A percentile compares a stretch with the other conserved stretches of the same genome.
phyloP scores from a whole-genome alignment of 2,888 invertebrate species.

The Sphaerophoria rueppellii region DNA sequence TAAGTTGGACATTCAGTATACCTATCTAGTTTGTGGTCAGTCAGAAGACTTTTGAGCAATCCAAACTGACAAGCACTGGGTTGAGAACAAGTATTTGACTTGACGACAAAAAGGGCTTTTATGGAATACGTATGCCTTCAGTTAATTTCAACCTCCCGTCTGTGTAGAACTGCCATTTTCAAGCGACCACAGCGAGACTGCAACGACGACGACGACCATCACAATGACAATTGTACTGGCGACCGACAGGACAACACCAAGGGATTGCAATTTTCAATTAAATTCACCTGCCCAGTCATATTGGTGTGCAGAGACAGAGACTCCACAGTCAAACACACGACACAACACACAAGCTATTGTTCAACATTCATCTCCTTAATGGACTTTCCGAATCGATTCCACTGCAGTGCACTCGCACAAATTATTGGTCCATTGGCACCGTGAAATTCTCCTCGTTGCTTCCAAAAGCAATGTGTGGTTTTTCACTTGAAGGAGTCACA shows the following conservation, averaged over 20 bases:
- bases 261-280: constrained; percentile 69
- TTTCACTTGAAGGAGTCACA: constrained; percentile 16
- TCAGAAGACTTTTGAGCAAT: constrained; percentile 59
- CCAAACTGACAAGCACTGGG: background rate
- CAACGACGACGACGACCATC: background rate
- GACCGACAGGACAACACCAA: constrained; percentile 38
- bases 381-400: constrained; percentile 69
- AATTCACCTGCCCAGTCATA: constrained; percentile 59
- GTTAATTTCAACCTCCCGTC: constrained; percentile 31
- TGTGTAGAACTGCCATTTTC: background rate
- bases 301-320: background rate
- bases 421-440: constrained; percentile 41
- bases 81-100: background rate
- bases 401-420: constrained; percentile 54
- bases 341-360: constrained; percentile 1
- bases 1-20: constrained; percentile 55
- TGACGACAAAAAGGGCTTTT: background rate
- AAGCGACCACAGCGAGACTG: background rate
- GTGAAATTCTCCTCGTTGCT: constrained; percentile 39
- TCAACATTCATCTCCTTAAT: constrained; percentile 61
- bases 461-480: constrained; percentile 28
- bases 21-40: constrained; percentile 46
- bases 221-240: constrained; percentile 7
- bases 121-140: constrained; percentile 21
- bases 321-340: background rate